These are phyloP conservation scores for Aphodius granarius DNA, from an alignment of 2,888 invertebrate genomes.

Conservation along the genomic window DNA sequence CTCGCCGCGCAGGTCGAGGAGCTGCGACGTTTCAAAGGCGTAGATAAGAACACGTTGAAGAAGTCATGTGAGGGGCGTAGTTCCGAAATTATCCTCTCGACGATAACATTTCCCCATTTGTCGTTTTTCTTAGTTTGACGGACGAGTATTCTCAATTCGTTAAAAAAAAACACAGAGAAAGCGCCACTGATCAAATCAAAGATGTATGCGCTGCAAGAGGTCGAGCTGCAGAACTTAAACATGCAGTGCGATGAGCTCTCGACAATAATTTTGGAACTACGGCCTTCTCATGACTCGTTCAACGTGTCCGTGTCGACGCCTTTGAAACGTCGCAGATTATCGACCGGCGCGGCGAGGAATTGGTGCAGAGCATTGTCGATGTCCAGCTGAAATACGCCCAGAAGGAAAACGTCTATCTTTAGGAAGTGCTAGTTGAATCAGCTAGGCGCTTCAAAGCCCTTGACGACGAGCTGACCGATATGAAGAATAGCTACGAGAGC, in stretches of 20 bases:
- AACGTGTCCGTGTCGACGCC: constrained; percentile 38
- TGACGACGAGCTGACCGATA: constrained; percentile 19
- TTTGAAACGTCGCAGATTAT: constrained; percentile 17
- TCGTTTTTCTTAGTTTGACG: too few relatives aligned
- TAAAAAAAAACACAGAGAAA: too few relatives aligned
- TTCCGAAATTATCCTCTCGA: constrained; percentile 55
- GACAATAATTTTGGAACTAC: constrained; percentile 56
- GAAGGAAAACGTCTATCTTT: constrained; percentile 42
- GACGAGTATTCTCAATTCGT: too few relatives aligned
- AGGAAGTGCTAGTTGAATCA: constrained; percentile 28
- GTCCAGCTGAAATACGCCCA: constrained; percentile 50
- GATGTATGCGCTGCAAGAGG: constrained; percentile 41
- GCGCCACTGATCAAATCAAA: too few relatives aligned
- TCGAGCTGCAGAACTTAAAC: constrained; percentile 40
- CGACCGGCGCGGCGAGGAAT: constrained; percentile 43
- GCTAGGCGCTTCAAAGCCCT: constrained; percentile 23
- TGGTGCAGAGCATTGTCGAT: constrained; percentile 52
- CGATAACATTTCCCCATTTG: too few relatives aligned
- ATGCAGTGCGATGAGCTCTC: constrained; percentile 46
- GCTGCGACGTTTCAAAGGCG: constrained; percentile 22
- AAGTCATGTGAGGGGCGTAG: constrained; percentile 35
- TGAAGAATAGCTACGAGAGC: constrained; percentile 20
- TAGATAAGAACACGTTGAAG: constrained; percentile 39
- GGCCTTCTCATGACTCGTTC: constrained; percentile 32
- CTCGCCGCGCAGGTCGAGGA: constrained; percentile 38